Evolutionary conservation across 23 tunicate genomes (phyloP), one percentile per base, ranked within the genome.

Genomic region (Ascidia mentula): DNA sequence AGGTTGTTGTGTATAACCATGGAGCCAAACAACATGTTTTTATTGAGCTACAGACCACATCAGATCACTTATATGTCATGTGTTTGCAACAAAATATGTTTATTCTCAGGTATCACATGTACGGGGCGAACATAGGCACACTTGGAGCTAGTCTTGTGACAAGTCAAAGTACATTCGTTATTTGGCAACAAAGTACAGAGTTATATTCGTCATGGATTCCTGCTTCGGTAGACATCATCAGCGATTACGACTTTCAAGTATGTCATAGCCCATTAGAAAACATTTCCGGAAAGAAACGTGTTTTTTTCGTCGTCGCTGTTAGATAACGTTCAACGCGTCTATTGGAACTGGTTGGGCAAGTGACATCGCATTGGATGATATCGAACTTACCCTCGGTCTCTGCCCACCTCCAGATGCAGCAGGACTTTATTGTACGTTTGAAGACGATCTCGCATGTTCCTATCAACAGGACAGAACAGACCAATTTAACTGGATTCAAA

Each of bases 401-500:
- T 93, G 98, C 39, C 98, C 98, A 13, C 93, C 98, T 34, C 98
- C 98, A 1, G 75, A 38, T 8, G 79, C 69, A 8, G 37, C 82
- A 6, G 94, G 85, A 32, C 45, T 88, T 6, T 77, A 59, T 35
- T 93, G 98, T 46, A 74, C 89, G 17, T 93, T 93, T 60, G 98
- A 93, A 65, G 98, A 93, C 42, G 98, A 93, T 72, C 46, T 88
- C 22, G 93, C 98, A 24, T 93, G 98, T 39, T 69, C 78, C 15
- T 93, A 80, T 39, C 38, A 82, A 8, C 98, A 93, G 37, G 98
- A 93, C 76, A 76, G 37, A 6, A 71, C 89, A 30, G 98, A 93
- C 35, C 90, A 93, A 38, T 93, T 88, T 84, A 93, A 93, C 75
- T 93, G 98, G 98, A 76, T 93, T 13, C 98, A 93, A 37, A 93